phyloP scores from a whole-genome alignment of 1,140 invertebrate species.

The Diabrotica undecimpunctata region DNA sequence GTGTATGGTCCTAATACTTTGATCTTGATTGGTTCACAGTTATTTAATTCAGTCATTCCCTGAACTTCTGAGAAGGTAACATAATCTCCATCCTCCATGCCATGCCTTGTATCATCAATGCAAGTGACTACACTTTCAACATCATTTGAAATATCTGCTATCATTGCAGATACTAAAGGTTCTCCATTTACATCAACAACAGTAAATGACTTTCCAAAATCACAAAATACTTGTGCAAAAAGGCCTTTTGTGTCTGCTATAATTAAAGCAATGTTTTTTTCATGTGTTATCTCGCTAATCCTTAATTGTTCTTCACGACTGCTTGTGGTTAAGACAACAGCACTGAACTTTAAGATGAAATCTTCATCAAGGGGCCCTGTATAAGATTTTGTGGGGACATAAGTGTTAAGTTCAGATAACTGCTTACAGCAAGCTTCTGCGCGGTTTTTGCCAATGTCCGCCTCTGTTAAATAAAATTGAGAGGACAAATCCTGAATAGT shows the following conservation, averaged over 20 bases:
- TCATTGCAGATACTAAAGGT: conserved; percentile 81
- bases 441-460: conserved; percentile 83
- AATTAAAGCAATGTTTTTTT: conserved; percentile 80
- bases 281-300: conserved; percentile 77
- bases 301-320: conserved; percentile 71
- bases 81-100: conserved; percentile 90
- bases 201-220: conserved; percentile 87
- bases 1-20: conserved; percentile 93
- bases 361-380: conserved; percentile 75
- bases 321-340: conserved; percentile 86
- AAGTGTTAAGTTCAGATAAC: conserved; percentile 88
- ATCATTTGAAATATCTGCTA: conserved; percentile 79
- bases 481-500: conserved; percentile 67
- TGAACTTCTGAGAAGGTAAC: conserved; percentile 91
- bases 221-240: conserved; percentile 93
- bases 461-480: conserved; percentile 87
- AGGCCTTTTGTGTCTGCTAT: conserved; percentile 87
- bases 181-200: conserved; percentile 88
- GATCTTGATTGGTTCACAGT: conserved; percentile 83
- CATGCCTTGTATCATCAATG: conserved; percentile 86
- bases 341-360: conserved; percentile 77
- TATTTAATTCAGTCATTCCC: conserved; percentile 94
- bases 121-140: conserved; percentile 83
- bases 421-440: conserved; percentile 75
- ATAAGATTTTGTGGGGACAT: conserved; percentile 79